Conservation (phyloP, 2,113 vertebrate genomes). For the Corynorhinus townsendii region DNA sequence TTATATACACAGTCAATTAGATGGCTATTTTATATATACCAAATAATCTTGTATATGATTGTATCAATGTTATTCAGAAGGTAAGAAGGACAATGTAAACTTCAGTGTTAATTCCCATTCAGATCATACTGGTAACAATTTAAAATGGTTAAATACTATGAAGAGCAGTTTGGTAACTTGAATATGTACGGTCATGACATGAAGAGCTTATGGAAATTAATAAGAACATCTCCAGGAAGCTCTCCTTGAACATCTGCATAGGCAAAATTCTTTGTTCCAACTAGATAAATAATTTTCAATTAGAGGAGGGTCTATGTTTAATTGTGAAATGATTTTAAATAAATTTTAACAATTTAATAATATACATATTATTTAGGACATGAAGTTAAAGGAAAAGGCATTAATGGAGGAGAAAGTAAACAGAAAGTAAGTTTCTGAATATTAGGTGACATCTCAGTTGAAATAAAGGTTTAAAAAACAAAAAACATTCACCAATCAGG, state of each 20-base stretch:
- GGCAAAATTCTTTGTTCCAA: neutral
- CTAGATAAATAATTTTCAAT: neutral
- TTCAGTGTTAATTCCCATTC: neutral
- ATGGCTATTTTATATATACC: neutral
- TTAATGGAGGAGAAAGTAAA: neutral
- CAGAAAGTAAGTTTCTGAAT: neutral
- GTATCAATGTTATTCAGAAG: neutral
- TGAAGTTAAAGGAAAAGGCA: neutral
- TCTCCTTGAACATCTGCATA: neutral
- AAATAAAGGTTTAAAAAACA: neutral
- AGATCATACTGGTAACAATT: neutral
- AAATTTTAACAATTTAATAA: neutral
- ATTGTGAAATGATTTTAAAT: neutral
- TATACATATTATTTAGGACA: neutral
- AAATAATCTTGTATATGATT: neutral
- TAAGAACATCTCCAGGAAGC: neutral
- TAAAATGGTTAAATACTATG: neutral
- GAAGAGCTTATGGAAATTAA: neutral
- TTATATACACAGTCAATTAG: neutral
- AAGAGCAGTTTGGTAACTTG: neutral
- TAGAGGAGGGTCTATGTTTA: neutral
- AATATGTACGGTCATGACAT: neutral
- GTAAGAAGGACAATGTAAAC: neutral
- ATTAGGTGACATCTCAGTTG: neutral
- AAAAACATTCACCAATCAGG: neutral